A percentile compares a stretch with the other conserved stretches of the same genome.
Conservation (phyloP, 2,888 invertebrate genomes). For the Apamea crenata region DNA sequence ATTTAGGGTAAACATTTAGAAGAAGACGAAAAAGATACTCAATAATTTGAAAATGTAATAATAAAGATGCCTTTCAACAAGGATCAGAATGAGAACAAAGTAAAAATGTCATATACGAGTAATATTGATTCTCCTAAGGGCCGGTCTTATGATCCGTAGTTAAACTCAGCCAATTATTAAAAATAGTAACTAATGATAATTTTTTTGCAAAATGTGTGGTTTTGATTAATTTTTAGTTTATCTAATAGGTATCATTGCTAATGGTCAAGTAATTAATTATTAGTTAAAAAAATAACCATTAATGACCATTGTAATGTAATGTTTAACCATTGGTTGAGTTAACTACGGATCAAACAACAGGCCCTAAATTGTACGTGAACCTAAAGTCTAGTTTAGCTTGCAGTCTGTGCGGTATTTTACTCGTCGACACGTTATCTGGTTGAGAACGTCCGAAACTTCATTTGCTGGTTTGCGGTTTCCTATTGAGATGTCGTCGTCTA, state of each 20-base stretch:
- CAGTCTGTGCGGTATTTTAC: constrained; percentile 8
- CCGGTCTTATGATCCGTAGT: too few relatives aligned
- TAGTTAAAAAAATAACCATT: too few relatives aligned
- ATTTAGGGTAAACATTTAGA: not conserved
- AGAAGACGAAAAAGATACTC: not conserved
- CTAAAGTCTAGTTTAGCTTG: constrained; percentile 7
- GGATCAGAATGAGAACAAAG: not conserved
- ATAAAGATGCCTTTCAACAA: not conserved
- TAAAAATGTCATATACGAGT: not conserved
- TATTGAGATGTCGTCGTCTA: constrained; percentile 47
- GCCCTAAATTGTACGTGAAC: not conserved
- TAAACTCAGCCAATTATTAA: too few relatives aligned
- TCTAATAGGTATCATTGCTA: too few relatives aligned
- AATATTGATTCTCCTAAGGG: not conserved
- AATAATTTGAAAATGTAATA: not conserved
- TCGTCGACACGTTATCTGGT: constrained; percentile 20
- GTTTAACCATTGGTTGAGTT: too few relatives aligned
- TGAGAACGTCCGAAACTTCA: constrained; percentile 48
- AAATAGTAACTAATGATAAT: too few relatives aligned
- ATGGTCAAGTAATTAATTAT: too few relatives aligned
- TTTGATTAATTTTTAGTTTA: too few relatives aligned
- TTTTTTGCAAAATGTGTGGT: too few relatives aligned
- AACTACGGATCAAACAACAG: too few relatives aligned
- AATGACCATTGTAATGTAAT: too few relatives aligned
- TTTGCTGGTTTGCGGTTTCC: constrained; percentile 57